Evolutionary conservation across 1,140 invertebrate genomes (phyloP).

Genomic region (Anoplolepis gracilipes): DNA sequence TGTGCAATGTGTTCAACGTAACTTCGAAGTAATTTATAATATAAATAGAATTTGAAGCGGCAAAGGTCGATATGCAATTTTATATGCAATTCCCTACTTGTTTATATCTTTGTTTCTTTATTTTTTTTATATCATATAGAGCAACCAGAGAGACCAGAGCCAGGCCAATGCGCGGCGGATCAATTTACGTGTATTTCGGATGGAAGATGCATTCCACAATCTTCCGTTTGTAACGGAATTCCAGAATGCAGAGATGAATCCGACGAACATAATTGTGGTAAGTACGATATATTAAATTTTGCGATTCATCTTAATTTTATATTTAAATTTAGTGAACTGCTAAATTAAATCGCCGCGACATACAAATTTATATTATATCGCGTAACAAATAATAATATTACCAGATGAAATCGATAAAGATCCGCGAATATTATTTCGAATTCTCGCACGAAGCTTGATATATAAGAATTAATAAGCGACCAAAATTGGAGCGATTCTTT

Average conservation of each 20-base stretch:
- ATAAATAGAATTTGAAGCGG: neutral
- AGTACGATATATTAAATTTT: slow-evolving; percentile 69
- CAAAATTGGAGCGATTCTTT: neutral
- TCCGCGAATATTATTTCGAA: neutral
- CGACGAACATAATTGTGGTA: slow-evolving; percentile 92
- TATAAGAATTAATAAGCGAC: slow-evolving; percentile 14
- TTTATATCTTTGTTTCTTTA: neutral
- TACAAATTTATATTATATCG: neutral
- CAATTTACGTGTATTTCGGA: slow-evolving; percentile 86
- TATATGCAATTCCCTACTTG: neutral
- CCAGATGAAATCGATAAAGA: neutral
- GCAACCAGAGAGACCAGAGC: slow-evolving; percentile 44
- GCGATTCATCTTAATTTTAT: too few relatives aligned
- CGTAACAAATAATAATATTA: neutral
- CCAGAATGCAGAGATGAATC: slow-evolving; percentile 90
- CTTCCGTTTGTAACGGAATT: slow-evolving; percentile 88
- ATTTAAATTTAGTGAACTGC: neutral
- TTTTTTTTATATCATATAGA: neutral
- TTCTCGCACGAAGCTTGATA: neutral
- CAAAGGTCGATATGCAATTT: neutral
- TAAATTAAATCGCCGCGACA: neutral
- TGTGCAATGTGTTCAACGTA: neutral
- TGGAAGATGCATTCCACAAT: slow-evolving; percentile 85
- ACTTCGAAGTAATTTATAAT: neutral
- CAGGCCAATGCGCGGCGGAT: slow-evolving; percentile 81